Conservation (phyloP, 2,797 vertebrate species). For the Garrulus glandarius region DNA sequence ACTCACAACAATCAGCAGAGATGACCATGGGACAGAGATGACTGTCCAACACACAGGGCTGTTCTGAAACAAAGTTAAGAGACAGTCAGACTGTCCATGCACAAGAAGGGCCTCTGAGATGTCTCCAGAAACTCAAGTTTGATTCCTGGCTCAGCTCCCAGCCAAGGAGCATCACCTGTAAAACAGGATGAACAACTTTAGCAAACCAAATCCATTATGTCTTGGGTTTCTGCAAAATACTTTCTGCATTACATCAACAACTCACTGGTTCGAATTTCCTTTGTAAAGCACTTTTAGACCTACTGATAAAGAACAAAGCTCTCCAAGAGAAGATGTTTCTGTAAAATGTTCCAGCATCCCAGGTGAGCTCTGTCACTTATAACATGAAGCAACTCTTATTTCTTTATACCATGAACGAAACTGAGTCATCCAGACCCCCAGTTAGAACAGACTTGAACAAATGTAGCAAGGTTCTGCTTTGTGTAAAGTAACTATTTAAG, state of each 20-base stretch:
- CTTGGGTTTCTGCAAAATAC: slow-evolving; percentile 5
- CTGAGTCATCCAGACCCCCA: neutral
- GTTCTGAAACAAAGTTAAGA: neutral
- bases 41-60: neutral
- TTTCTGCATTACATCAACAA: slow-evolving; percentile 5
- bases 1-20: neutral
- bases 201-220: neutral
- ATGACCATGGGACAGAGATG: neutral
- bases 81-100: neutral
- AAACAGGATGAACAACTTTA: neutral
- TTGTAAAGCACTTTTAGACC: neutral
- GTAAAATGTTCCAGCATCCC: neutral
- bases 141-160: neutral
- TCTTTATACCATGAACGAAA: neutral
- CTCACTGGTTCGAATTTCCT: neutral
- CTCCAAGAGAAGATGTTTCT: neutral
- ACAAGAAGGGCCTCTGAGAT: neutral
- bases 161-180: neutral
- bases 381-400: neutral
- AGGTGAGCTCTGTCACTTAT: neutral
- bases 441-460: neutral
- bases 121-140: neutral
- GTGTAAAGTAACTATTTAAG: neutral
- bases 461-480: neutral
- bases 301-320: slow-evolving; percentile 31